phyloP scores from a whole-genome alignment of 2,113 vertebrate species.

The Melospiza georgiana region DNA sequence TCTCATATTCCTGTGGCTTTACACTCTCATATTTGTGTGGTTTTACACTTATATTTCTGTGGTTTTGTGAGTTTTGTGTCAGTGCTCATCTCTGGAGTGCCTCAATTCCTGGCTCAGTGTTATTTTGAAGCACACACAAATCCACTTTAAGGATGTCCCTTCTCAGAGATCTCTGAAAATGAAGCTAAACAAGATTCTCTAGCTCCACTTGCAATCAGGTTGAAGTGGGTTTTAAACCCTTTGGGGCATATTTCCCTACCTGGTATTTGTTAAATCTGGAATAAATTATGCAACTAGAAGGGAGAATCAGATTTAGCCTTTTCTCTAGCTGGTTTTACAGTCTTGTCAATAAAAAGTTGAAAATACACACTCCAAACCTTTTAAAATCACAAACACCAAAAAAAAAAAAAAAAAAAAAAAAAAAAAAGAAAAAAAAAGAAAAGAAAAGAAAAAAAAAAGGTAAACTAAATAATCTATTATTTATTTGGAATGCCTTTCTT shows the following conservation, averaged over 20 bases:
- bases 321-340: background rate
- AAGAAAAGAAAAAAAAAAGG: background rate
- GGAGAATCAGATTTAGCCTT: background rate
- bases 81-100: background rate
- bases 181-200: background rate
- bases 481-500: background rate
- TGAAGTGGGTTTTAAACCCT: background rate
- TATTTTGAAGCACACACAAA: background rate
- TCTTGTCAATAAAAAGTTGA: background rate
- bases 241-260: background rate
- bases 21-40: background rate
- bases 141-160: background rate
- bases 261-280: background rate
- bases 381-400: background rate
- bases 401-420: background rate
- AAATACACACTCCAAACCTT: background rate
- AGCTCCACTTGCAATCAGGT: background rate
- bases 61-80: background rate
- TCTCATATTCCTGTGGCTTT: background rate
- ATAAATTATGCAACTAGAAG: background rate
- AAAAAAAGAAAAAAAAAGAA: background rate
- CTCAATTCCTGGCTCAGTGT: background rate
- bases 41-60: background rate
- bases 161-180: background rate
- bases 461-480: background rate